phyloP scores from a whole-genome alignment of 2,113 vertebrate species.

The Ictalurus furcatus region DNA sequence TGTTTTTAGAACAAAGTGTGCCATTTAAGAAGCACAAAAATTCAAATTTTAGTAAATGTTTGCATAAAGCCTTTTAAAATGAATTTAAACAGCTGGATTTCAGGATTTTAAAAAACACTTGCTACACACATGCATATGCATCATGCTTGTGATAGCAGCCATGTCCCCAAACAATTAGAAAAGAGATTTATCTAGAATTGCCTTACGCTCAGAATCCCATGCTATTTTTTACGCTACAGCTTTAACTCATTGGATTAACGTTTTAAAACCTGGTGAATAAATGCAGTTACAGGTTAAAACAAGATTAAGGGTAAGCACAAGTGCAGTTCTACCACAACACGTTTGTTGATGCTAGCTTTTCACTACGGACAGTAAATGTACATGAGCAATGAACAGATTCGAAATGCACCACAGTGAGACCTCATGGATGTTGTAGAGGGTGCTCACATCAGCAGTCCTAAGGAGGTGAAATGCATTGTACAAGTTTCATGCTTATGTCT shows the following conservation, averaged over 20 bases:
- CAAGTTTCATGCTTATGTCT: constrained; percentile 63
- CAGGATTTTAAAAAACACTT: background rate
- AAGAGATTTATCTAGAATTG: background rate
- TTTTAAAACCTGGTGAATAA: constrained; percentile 15
- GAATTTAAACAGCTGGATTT: background rate
- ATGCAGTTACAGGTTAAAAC: background rate
- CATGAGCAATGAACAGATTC: background rate
- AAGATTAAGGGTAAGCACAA: background rate
- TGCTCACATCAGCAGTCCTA: constrained; percentile 16
- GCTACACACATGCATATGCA: constrained; percentile 9
- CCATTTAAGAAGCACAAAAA: background rate
- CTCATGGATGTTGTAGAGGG: background rate
- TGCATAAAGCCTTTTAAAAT: constrained; percentile 7
- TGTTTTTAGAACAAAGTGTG: background rate
- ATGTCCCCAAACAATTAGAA: background rate
- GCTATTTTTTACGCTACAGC: background rate
- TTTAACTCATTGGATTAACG: constrained; percentile 10
- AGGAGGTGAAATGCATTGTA: constrained; percentile 56
- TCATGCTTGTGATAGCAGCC: constrained; percentile 28
- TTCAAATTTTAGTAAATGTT: background rate
- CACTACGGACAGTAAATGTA: background rate
- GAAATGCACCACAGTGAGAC: constrained; percentile 7
- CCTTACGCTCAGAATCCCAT: constrained; percentile 9
- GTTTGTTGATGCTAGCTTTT: background rate
- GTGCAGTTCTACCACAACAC: background rate